Base-by-base conservation (phyloP, 1,140 invertebrate genomes). In the Maniola jurtina region DNA sequence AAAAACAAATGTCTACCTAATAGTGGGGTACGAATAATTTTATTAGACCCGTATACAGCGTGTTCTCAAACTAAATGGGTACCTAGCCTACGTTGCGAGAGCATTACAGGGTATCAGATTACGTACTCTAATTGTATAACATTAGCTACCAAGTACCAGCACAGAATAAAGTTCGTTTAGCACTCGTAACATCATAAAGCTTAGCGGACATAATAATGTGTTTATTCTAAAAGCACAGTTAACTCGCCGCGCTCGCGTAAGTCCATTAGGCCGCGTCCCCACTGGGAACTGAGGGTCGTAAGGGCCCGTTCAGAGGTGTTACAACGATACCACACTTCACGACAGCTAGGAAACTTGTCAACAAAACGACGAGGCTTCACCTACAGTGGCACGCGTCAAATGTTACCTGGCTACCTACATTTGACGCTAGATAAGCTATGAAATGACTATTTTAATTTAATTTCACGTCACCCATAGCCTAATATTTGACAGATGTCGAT, bases 151-250 rank as follows among this genome's bases (percentile, higher is more conserved):
- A 25, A 25, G 25, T 25, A 4, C 75, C 56, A 68, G 60, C 59
- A 45, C 55, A 35, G 15, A 36, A 64, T 58, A 48, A 65, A 60
- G 36, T 58, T 50, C 47, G 48, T 63, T 68, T 63, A 42, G 61
- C 56, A 38, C 36, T 45, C 48, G 57, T 60, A 48, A 16, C 38
- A 16, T 62, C 48, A 42, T 66, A 52, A 66, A 64, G 48, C 14
- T 33, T 47, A 42, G 38, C 47, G 36, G 48, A 78, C 68, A 68
- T 75, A 75, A 69, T 86, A 84, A 84, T 86, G 80, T 84, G 78
- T 87, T 86, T 86, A 84, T 86, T 86, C 82, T 81, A 80, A 86
- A 88, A 82, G 76, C 80, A 82, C 76, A 75, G 77, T 81, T 81
- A 81, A 84, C 35, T 40, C 35, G 25, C 52, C 35, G 36, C 36